Conservation (phyloP, 2,888 invertebrate species). For the Doris montereyensis region DNA sequence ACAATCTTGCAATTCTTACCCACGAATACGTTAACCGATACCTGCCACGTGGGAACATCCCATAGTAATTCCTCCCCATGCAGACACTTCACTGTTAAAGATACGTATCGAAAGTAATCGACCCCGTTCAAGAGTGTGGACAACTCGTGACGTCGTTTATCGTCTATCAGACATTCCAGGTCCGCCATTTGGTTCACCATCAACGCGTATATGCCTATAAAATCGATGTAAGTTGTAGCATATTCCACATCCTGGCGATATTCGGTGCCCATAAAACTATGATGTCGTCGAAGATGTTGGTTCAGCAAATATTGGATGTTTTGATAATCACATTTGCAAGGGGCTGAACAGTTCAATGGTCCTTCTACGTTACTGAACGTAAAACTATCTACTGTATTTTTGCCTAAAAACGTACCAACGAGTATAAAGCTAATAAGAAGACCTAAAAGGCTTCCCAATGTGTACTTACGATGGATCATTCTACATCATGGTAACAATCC, state of each 20-base stretch:
- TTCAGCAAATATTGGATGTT: constrained; percentile 18
- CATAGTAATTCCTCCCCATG: constrained; percentile 30
- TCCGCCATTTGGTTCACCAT: constrained; percentile 5
- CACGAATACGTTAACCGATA: constrained; percentile 31
- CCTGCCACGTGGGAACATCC: constrained; percentile 32
- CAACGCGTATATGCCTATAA: constrained; percentile 18
- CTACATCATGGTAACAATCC: too few species aligned
- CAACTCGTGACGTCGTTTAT: constrained; percentile 16
- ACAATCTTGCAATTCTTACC: constrained; percentile 28
- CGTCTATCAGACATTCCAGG: constrained; percentile 21
- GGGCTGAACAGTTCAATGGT: constrained; percentile 31
- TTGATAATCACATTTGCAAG: constrained; percentile 30
- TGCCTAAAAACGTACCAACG: too few species aligned
- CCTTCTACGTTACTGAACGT: too few species aligned
- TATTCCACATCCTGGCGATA: constrained; percentile 27
- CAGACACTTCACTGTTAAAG: constrained; percentile 27
- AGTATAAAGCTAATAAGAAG: too few species aligned
- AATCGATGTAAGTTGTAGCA: constrained; percentile 9
- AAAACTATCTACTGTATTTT: too few species aligned
- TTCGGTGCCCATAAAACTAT: constrained; percentile 9
- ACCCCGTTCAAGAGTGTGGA: constrained; percentile 34
- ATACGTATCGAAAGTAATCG: constrained; percentile 11
- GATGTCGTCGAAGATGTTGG: constrained; percentile 4
- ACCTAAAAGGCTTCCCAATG: too few species aligned
- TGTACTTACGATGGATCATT: too few species aligned